Conservation (phyloP, 2,113 vertebrate genomes). For the Sorex araneus region DNA sequence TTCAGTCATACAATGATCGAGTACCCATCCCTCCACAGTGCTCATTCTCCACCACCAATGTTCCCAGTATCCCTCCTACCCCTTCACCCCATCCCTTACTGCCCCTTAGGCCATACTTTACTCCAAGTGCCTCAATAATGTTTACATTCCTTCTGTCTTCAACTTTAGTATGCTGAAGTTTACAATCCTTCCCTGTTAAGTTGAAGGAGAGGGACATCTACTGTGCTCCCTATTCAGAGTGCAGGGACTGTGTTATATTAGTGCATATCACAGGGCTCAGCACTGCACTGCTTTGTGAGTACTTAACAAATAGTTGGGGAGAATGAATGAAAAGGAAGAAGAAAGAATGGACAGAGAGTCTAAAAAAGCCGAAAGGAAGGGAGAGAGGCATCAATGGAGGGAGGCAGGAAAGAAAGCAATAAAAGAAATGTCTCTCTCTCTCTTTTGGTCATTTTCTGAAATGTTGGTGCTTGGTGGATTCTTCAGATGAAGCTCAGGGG, state of each 20-base stretch:
- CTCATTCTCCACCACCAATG: too few species aligned
- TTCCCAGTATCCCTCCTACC: too few species aligned
- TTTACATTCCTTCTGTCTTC: neutral
- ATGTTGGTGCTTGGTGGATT: too few species aligned
- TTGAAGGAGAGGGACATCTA: neutral
- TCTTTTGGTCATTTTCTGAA: too few species aligned
- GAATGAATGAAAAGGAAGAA: neutral
- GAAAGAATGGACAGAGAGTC: neutral
- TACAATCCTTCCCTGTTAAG: neutral
- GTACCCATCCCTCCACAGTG: too few species aligned
- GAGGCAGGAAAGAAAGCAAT: too few species aligned
- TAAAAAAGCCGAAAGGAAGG: neutral
- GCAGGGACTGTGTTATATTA: neutral
- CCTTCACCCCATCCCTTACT: neutral
- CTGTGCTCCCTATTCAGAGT: neutral
- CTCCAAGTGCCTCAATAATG: neutral
- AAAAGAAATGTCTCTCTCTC: too few species aligned
- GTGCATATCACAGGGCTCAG: neutral
- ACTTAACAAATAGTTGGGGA: neutral
- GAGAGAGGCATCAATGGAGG: neutral
- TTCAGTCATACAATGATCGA: too few species aligned
- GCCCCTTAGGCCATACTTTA: neutral
- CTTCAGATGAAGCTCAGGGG: too few species aligned
- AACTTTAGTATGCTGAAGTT: neutral
- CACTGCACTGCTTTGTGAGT: neutral